phyloP scores from a whole-genome alignment of 2,888 invertebrate species.

The Cyclophora punctaria region DNA sequence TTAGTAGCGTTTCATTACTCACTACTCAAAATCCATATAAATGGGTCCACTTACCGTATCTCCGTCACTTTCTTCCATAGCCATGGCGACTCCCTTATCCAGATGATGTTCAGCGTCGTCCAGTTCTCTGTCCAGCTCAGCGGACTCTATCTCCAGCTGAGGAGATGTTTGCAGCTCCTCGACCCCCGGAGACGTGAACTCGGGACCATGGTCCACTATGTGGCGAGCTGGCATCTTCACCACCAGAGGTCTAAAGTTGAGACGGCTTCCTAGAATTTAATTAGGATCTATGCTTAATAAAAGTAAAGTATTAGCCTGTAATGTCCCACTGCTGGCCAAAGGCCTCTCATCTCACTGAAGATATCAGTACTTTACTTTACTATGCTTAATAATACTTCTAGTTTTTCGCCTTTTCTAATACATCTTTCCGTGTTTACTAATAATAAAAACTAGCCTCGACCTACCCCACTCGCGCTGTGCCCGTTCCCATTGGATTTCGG shows the following conservation, averaged over 20 bases:
- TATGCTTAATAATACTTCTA: no score
- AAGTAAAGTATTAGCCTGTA: no score
- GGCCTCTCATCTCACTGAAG: no score
- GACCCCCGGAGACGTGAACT: conserved; percentile 33
- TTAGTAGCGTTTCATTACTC: no score
- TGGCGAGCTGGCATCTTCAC: conserved; percentile 51
- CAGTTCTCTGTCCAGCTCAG: conserved; percentile 52
- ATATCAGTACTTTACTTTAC: no score
- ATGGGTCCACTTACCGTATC: conserved; percentile 51
- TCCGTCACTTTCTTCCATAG: conserved; percentile 62
- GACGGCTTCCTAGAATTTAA: conserved; percentile 25
- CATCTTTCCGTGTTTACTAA: no score
- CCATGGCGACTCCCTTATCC: conserved; percentile 52
- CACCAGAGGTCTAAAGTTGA: conserved; percentile 50
- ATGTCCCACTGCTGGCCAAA: no score
- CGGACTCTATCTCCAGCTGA: conserved; percentile 46
- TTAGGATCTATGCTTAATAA: not conserved
- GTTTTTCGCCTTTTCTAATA: no score
- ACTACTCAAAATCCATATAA: no score
- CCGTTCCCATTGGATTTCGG: no score
- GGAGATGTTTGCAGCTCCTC: conserved; percentile 59
- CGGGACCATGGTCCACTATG: conserved; percentile 29
- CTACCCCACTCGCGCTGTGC: no score
- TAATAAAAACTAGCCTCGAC: no score
- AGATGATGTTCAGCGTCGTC: conserved; percentile 52